These are phyloP conservation scores for Orgyia antiqua DNA, from an alignment of 2,888 invertebrate genomes.

Conservation along the genomic window DNA sequence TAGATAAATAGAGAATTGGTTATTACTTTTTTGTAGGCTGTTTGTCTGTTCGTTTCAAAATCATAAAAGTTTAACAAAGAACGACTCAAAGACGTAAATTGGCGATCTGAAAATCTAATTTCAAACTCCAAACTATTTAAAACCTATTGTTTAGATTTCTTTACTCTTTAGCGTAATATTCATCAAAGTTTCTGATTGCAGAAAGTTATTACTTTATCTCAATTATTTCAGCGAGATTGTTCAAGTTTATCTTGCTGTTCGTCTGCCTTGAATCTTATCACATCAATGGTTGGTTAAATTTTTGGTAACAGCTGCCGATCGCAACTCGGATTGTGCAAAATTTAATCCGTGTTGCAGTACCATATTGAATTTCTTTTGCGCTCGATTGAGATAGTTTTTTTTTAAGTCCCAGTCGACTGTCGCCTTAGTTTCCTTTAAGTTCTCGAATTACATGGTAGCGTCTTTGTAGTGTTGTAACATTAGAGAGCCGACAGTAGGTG, in stretches of 20 bases:
- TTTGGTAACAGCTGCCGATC: constrained; percentile 68
- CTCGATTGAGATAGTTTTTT: constrained; percentile 67
- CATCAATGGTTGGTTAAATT: constrained; percentile 54
- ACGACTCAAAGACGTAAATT: too few species aligned
- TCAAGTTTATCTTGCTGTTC: constrained; percentile 40
- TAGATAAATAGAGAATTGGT: too few species aligned
- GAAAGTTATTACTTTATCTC: constrained; percentile 25
- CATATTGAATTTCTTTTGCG: constrained; percentile 71
- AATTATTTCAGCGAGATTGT: constrained; percentile 33
- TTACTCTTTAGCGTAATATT: constrained; percentile 8
- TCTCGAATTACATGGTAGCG: constrained; percentile 72
- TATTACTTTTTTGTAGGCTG: too few species aligned
- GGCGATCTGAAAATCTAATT: too few species aligned
- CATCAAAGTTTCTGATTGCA: constrained; percentile 9
- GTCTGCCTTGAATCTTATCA: constrained; percentile 48
- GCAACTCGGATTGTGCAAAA: constrained; percentile 68
- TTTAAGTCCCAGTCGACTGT: constrained; percentile 64
- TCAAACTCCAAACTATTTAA: too few species aligned
- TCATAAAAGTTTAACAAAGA: too few species aligned
- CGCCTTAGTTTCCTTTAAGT: constrained; percentile 64
- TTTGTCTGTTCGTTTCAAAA: too few species aligned
- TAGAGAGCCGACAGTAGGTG: constrained; percentile 47
- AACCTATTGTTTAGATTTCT: too few species aligned
- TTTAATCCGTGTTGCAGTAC: constrained; percentile 66
- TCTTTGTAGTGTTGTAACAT: constrained; percentile 60